Percentiles rank a stretch among this genome's conserved stretches.
Evolutionary conservation across 1,140 invertebrate species (phyloP).

Genomic region (Penaeus japonicus): DNA sequence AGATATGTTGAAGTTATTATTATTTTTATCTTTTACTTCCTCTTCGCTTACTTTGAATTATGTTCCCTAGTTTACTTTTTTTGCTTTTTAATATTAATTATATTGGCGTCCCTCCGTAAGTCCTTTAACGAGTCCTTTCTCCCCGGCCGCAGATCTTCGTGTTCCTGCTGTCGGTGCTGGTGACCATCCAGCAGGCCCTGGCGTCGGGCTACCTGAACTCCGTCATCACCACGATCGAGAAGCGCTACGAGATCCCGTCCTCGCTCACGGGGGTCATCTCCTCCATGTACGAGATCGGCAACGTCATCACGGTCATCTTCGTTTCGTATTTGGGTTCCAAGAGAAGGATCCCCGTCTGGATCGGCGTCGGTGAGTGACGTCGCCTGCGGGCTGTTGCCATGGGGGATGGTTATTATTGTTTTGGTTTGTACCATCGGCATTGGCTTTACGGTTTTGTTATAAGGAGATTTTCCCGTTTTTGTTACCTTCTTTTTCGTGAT

Average conservation of each 20-base stretch:
- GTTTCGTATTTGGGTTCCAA: constrained; percentile 92
- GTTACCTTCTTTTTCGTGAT: too few relatives aligned
- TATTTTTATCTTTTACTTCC: too few relatives aligned
- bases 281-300: constrained; percentile 94
- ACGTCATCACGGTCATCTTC: constrained; percentile 94
- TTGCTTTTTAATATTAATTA: too few relatives aligned
- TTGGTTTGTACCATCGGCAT: too few relatives aligned
- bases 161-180: constrained; percentile 87
- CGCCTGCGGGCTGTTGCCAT: too few relatives aligned
- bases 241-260: constrained; percentile 94
- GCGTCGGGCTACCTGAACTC: constrained; percentile 92
- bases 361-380: constrained; percentile 78
- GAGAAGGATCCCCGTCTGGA: constrained; percentile 93
- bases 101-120: neutral
- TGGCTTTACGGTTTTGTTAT: too few relatives aligned
- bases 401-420: too few relatives aligned
- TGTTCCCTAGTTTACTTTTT: too few relatives aligned
- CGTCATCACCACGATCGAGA: constrained; percentile 96
- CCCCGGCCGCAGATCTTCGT: constrained; percentile 82
- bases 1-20: too few relatives aligned
- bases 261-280: constrained; percentile 90
- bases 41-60: too few relatives aligned
- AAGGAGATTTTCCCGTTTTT: too few relatives aligned
- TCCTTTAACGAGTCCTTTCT: constrained; percentile 59
- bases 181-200: constrained; percentile 87